These are phyloP conservation scores for Drosophila nebulosa DNA, from an alignment of 1,140 invertebrate species.

Conservation along the genomic window DNA sequence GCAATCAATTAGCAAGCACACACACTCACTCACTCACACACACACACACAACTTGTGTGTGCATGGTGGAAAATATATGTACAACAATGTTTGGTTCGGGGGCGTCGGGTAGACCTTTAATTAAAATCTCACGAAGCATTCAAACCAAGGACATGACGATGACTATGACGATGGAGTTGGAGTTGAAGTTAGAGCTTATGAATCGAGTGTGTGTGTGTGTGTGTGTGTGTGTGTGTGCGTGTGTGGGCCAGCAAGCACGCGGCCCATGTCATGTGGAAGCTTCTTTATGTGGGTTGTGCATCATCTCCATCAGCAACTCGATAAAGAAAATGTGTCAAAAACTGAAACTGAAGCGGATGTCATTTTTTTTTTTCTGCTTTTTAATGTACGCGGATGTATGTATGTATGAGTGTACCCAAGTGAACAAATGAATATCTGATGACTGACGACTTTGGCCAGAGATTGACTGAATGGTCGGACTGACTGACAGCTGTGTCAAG, in stretches of 20 bases:
- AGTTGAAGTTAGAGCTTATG: conserved; percentile 25
- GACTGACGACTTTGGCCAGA: background rate
- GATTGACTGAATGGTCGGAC: background rate
- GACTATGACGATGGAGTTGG: conserved; percentile 40
- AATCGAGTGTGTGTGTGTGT: background rate
- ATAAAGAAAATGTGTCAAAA: conserved; percentile 66
- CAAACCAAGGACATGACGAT: conserved; percentile 48
- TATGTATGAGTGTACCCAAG: background rate
- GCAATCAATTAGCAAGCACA: conserved; percentile 69
- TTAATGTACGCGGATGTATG: conserved; percentile 56
- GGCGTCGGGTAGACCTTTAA: conserved; percentile 49
- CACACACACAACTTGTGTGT: background rate
- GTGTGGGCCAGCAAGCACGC: conserved; percentile 25
- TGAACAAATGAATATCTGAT: conserved; percentile 3
- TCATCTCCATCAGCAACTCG: conserved; percentile 11
- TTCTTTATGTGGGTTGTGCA: conserved; percentile 35
- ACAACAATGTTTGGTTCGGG: conserved; percentile 6
- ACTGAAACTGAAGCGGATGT: conserved; percentile 73
- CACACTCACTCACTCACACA: conserved; percentile 19
- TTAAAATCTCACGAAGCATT: conserved; percentile 64
- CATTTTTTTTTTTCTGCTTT: conserved; percentile 22
- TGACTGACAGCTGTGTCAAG: background rate
- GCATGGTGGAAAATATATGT: conserved; percentile 48
- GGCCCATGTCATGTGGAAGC: conserved; percentile 26
- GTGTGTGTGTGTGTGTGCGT: background rate